These are phyloP conservation scores for Poeciliopsis occidentalis DNA, from an alignment of 2,113 vertebrate species.

Conservation along the genomic window DNA sequence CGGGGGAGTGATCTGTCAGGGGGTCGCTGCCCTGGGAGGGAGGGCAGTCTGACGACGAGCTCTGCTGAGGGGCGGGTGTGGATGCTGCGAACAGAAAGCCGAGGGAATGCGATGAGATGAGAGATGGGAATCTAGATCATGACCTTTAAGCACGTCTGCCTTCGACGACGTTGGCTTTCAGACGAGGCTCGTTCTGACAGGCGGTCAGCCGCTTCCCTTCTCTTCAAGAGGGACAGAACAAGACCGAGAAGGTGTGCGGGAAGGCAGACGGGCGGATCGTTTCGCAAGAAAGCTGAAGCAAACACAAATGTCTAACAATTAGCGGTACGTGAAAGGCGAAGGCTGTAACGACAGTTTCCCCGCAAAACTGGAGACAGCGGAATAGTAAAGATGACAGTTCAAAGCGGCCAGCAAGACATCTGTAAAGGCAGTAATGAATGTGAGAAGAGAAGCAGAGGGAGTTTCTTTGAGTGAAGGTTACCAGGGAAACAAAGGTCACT, in stretches of 20 bases:
- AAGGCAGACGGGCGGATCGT: neutral
- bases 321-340: neutral
- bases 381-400: neutral
- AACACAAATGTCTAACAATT: neutral
- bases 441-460: neutral
- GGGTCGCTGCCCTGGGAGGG: constrained; percentile 82
- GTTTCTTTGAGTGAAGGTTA: too few relatives aligned
- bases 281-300: neutral
- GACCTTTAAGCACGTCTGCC: constrained; percentile 29
- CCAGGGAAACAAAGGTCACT: too few relatives aligned
- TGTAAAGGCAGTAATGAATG: neutral
- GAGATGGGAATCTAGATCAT: neutral
- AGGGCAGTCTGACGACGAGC: constrained; percentile 88
- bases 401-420: neutral
- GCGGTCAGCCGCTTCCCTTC: neutral
- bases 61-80: constrained; percentile 89
- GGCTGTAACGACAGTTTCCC: neutral
- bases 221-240: neutral
- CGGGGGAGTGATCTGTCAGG: constrained; percentile 75
- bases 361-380: neutral
- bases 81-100: constrained; percentile 77
- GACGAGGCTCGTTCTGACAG: neutral
- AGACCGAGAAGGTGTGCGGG: neutral
- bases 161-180: constrained; percentile 12
- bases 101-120: neutral